Evolutionary conservation across 2,797 vertebrate species (phyloP).

Genomic region (Prionace glauca): DNA sequence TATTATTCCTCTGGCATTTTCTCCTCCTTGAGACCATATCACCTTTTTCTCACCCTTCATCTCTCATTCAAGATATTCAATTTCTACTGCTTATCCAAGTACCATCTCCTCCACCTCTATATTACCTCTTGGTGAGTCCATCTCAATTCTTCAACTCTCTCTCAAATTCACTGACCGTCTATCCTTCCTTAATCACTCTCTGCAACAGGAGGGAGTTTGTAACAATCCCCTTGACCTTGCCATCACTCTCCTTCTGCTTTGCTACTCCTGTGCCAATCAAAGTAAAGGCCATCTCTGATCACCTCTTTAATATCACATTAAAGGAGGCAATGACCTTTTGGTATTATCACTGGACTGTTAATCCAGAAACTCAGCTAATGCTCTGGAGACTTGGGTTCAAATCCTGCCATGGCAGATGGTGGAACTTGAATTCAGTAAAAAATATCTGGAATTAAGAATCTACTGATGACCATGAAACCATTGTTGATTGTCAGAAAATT

Average conservation of each 20-base stretch:
- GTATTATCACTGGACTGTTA: too few species aligned
- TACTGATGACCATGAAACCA: too few species aligned
- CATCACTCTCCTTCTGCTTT: too few species aligned
- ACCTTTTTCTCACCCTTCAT: background rate
- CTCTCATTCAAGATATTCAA: background rate
- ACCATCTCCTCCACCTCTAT: background rate
- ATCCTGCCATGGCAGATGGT: too few species aligned
- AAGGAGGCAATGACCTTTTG: too few species aligned
- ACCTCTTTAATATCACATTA: background rate
- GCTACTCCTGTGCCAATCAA: background rate
- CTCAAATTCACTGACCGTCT: background rate
- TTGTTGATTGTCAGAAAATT: too few species aligned
- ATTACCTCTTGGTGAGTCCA: background rate
- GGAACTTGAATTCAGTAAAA: too few species aligned
- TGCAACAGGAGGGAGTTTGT: background rate
- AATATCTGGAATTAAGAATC: too few species aligned
- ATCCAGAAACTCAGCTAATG: too few species aligned
- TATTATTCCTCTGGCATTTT: background rate
- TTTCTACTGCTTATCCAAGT: background rate
- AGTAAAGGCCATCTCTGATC: background rate
- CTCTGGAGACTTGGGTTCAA: too few species aligned
- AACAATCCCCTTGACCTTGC: background rate
- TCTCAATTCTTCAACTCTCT: background rate
- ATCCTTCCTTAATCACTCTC: background rate
- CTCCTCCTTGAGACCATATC: background rate